A percentile compares a stretch with the other conserved stretches of the same genome.
Conservation (phyloP, 1,140 invertebrate species). For the Callitettix versicolor region DNA sequence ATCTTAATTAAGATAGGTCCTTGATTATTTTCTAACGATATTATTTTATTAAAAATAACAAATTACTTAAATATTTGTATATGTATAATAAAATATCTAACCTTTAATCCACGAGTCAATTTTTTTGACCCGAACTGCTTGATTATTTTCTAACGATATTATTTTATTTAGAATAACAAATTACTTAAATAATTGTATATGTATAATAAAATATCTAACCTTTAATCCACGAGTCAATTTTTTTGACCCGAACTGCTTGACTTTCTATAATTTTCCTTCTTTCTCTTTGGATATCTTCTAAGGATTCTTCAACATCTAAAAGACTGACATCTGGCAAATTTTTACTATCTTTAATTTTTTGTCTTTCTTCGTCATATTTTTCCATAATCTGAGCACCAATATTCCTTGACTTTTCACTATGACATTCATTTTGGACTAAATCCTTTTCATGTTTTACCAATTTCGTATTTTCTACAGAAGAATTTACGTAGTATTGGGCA, state of each 20-base stretch:
- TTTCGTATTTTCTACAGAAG: constrained; percentile 17
- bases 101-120: constrained; percentile 26
- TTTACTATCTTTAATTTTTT: constrained; percentile 21
- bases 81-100: too few species aligned
- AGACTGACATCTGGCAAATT: constrained; percentile 26
- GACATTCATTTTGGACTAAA: neutral
- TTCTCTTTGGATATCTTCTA: constrained; percentile 24
- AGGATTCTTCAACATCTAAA: constrained; percentile 25
- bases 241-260: constrained; percentile 26
- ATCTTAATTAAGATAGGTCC: too few species aligned
- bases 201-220: too few species aligned
- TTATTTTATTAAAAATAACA: too few species aligned
- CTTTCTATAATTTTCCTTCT: constrained; percentile 24
- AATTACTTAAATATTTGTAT: too few species aligned
- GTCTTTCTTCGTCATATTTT: constrained; percentile 21
- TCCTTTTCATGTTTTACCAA: constrained; percentile 2
- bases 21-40: too few species aligned
- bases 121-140: constrained; percentile 26
- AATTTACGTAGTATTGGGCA: constrained; percentile 17
- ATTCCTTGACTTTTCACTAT: constrained; percentile 9
- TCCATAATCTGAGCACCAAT: constrained; percentile 27
- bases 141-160: too few species aligned
- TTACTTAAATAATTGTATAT: too few species aligned
- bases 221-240: constrained; percentile 26
- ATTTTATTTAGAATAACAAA: too few species aligned